Base-by-base conservation (phyloP, 2,113 vertebrate genomes). In the Nycticorax nycticorax region DNA sequence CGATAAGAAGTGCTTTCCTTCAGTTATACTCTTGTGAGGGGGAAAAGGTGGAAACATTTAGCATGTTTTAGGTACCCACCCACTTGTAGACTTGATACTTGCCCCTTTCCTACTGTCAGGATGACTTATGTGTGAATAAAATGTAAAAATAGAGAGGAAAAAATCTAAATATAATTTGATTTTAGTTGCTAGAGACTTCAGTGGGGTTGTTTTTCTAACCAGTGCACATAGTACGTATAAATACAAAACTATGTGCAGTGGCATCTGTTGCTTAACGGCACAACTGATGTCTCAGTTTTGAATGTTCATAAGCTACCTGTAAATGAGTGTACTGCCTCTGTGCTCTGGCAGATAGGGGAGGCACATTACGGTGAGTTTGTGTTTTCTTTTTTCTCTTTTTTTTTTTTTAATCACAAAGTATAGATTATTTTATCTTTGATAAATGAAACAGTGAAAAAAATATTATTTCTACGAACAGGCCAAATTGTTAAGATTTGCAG, bases 311-410 rank as follows among this genome's bases (percentile, higher is more conserved):
- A 91, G 13, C 12, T 89, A 26, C 32, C 32, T 63, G 26, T 91
- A 78, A 71, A 72, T 88, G 48, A 56, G 28, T 32, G 14, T 62
- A 19, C 8, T 48, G 1, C 23, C n/a, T 55, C 30, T 53, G 33
- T 79, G 53, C 39, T 56, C 56, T 83, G 37, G 17, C 56, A 53
- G 55, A 52, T 4, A 59, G 14, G 37, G 85, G 39, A 32, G 76
- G 16, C 23, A 74, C 6, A 2, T 39, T 88, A 21, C 23, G 23
- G 12, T 74, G 4, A 0, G 1, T 52, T 76, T 56, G 28, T 35
- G 30, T 5, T 48, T 71, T 59, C 0, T 8, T 53, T 20, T 22
- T 22, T 67, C 66, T 87, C 15, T 48, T 62, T 45, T 0, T 5
- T 47, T 20, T 27, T 17, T 68, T 78, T 87, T 21, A 43, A 73